Base-by-base conservation (phyloP, 2,888 invertebrate species). In the Amaurobius ferox region DNA sequence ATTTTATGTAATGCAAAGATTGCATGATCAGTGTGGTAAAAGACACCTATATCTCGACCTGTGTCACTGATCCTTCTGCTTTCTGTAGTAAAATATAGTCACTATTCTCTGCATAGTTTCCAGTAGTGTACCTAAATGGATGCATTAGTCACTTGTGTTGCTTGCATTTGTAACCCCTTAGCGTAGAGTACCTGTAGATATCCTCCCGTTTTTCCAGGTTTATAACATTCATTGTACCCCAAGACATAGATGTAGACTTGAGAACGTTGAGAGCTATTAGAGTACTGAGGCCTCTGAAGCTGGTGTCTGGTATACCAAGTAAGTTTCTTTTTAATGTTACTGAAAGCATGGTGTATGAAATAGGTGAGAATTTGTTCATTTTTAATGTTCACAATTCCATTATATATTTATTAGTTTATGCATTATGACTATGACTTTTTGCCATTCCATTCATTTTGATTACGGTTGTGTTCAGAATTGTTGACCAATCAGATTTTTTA, bases 251-350 rank as follows among this genome's bases (percentile, higher is more conserved):
- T 83, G 96, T 98, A 94, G 98, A 99, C 94, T 96, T 99, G 93
- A 95, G 98, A 93, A 98, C 98, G 95, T 96, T 99, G 93, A 95
- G 99, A 93, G 99, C 99, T 91, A 98, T 99, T 94, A 96, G 99
- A 93, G 99, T 99, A 93, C 95, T 99, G 93, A 95, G 99, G 93
- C 99, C 99, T 92, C 95, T 99, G 93, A 99, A 99, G 95, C 95
- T 99, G 94, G 99, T 99, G 93, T 98, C 98, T 93, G 96, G 98
- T 94, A 98, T 99, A 94, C 98, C 99, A 96, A 99, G 99, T 99
- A 97, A 98, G 98, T 94, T 29, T 48, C 62, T 13, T 72, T 78
- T 68, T 67, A 35, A 35, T 77, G 66, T 13, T 39, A 66, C n/a
- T 72, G 39, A 71, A 30, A 30, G 30, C 30, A 30, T 64, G 13